Conservation (phyloP, 1,140 invertebrate species). For the Lasioglossum baleicum region DNA sequence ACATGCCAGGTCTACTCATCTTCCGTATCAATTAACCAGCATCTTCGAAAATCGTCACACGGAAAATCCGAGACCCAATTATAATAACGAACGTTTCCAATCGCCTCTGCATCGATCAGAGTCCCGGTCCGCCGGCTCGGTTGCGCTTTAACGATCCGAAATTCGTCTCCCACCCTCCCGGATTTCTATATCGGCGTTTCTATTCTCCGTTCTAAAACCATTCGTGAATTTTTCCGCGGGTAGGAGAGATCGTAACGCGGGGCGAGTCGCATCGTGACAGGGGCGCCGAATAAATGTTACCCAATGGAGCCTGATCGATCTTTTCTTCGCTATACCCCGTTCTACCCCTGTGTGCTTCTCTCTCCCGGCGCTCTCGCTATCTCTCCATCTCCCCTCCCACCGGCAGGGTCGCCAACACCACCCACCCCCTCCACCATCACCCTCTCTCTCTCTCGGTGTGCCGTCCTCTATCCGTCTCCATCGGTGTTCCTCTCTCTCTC, state of each 20-base stretch:
- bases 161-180: too few species aligned
- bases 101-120: too few species aligned
- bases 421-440: too few species aligned
- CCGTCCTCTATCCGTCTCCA: too few species aligned
- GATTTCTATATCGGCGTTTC: not conserved
- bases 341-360: not conserved
- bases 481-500: not conserved
- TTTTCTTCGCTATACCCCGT: slow-evolving; percentile 35
- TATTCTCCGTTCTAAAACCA: not conserved
- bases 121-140: too few species aligned
- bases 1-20: too few species aligned
- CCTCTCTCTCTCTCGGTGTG: too few species aligned
- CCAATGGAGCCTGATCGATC: slow-evolving; percentile 60
- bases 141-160: too few species aligned
- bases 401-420: not conserved
- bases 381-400: slow-evolving; percentile 1
- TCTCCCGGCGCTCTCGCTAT: not conserved
- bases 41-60: not conserved
- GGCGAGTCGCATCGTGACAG: slow-evolving; percentile 18
- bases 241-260: not conserved
- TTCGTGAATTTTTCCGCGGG: not conserved
- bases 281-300: slow-evolving; percentile 56
- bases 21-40: too few species aligned
- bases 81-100: too few species aligned
- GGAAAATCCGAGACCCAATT: too few species aligned